Evolutionary conservation across 2,888 invertebrate species (phyloP).

Genomic region (Amblyteles armatorius): DNA sequence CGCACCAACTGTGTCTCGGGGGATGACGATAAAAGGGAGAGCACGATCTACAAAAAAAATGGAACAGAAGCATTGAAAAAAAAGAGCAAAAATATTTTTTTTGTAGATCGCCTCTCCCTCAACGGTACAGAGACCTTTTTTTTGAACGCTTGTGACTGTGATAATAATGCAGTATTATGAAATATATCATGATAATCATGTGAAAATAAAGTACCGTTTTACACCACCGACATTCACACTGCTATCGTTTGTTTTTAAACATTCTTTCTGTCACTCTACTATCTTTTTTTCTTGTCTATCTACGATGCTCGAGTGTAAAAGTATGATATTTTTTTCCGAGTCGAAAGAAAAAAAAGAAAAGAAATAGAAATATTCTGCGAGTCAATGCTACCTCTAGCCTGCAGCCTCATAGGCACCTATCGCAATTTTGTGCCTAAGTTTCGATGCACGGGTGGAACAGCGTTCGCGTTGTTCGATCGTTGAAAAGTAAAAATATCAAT

Average conservation of each 20-base stretch:
- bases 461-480: slow-evolving; percentile 12
- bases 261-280: slow-evolving; percentile 69
- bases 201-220: slow-evolving; percentile 76
- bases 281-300: slow-evolving; percentile 48
- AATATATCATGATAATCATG: slow-evolving; percentile 71
- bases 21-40: slow-evolving; percentile 26
- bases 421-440: slow-evolving; percentile 41
- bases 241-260: slow-evolving; percentile 73
- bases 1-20: slow-evolving; percentile 20
- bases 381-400: slow-evolving; percentile 12
- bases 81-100: slow-evolving; percentile 37
- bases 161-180: slow-evolving; percentile 75
- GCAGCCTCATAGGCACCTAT: slow-evolving; percentile 34
- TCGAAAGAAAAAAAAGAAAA: slow-evolving; percentile 9
- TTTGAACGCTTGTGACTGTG: slow-evolving; percentile 67
- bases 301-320: slow-evolving; percentile 49
- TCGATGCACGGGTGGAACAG: slow-evolving; percentile 35
- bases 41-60: slow-evolving; percentile 43
- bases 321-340: slow-evolving; percentile 23
- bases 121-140: slow-evolving; percentile 58
- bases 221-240: slow-evolving; percentile 74
- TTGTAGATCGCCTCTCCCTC: slow-evolving; percentile 55
- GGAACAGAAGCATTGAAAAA: slow-evolving; percentile 4
- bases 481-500: not conserved
- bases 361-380: slow-evolving; percentile 18